These are phyloP conservation scores for Entomyzon cyanotis DNA, from an alignment of 2,113 vertebrate species.

Conservation along the genomic window DNA sequence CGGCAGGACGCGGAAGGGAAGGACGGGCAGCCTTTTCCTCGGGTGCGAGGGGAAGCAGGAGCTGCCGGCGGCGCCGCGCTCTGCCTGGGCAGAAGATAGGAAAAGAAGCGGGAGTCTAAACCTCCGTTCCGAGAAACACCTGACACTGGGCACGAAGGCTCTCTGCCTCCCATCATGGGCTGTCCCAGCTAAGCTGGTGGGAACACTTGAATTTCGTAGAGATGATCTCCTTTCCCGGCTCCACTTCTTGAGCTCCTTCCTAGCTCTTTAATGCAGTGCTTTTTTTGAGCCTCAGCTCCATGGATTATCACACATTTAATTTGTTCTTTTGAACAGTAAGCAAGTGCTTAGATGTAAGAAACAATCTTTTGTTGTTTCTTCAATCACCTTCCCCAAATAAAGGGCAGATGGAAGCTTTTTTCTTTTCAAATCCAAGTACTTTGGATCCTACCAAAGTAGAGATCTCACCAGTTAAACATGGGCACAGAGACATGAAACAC, in stretches of 20 bases:
- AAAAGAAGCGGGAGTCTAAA: background rate
- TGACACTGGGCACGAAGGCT: rapidly evolving
- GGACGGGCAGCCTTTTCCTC: background rate
- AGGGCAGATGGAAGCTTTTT: background rate
- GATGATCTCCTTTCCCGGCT: conserved; percentile 16
- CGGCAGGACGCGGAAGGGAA: background rate
- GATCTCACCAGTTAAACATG: background rate
- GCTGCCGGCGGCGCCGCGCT: background rate
- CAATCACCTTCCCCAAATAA: background rate
- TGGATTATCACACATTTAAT: background rate
- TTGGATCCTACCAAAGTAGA: background rate
- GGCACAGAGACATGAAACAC: background rate
- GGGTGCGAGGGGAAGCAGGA: background rate
- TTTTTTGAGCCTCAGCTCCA: background rate
- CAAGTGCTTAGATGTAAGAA: background rate
- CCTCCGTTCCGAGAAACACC: background rate
- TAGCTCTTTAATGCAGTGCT: conserved; percentile 19
- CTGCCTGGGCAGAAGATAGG: background rate
- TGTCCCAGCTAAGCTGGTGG: background rate
- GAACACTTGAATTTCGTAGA: background rate
- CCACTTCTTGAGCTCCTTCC: conserved; percentile 38
- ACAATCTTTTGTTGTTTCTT: background rate
- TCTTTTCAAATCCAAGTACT: background rate
- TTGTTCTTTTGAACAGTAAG: background rate
- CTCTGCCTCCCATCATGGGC: background rate